Base-by-base conservation (phyloP, 2,888 invertebrate genomes). In the Drosophila imparisetae region DNA sequence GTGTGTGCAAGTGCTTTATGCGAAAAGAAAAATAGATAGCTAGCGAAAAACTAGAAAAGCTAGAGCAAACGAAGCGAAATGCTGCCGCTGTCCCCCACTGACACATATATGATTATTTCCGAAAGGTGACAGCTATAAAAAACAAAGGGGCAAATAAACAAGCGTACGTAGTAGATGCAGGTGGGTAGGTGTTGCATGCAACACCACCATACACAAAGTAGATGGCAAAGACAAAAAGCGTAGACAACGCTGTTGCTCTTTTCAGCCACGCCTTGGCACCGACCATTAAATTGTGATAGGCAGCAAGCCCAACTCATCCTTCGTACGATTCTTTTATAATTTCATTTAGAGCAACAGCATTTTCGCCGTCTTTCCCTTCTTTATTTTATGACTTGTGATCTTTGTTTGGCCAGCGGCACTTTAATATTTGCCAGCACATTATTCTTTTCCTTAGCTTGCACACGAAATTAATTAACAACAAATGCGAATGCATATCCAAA, bases 71-170 rank as follows among this genome's bases (percentile, higher is more conserved):
- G 82, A 85, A 86, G 89, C 85, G 75, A 85, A 89, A 84, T 86
- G 89, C 87, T 57, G 57, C 42, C 30, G 29, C 40, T 77, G 77
- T 79, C 81, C 75, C 80, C 86, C 73, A 80, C 80, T 87, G 86
- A 87, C 86, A 87, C 86, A 87, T 87, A 86, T 86, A 86, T 87
- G 90, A 87, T 87, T 87, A 87, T 87, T 87, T 90, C 90, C 89
- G 89, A 87, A 90, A 88, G 90, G 86, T 87, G 90, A 88, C 90
- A 90, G 83, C 90, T 81, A 85, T 89, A 85, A 85, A 85, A 85
- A 81, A 77, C 38, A 57, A 57, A 42, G 57, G 71, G 76, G 61
- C 80, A 72, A 72, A 71, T 81, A 80, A 72, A 71, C 74, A 75
- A 72, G 57, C 48, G 48, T 49, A 67, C 54, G 24, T 24, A 21